Base-by-base conservation (phyloP, 2,113 vertebrate species). In the Istiophorus platypterus region DNA sequence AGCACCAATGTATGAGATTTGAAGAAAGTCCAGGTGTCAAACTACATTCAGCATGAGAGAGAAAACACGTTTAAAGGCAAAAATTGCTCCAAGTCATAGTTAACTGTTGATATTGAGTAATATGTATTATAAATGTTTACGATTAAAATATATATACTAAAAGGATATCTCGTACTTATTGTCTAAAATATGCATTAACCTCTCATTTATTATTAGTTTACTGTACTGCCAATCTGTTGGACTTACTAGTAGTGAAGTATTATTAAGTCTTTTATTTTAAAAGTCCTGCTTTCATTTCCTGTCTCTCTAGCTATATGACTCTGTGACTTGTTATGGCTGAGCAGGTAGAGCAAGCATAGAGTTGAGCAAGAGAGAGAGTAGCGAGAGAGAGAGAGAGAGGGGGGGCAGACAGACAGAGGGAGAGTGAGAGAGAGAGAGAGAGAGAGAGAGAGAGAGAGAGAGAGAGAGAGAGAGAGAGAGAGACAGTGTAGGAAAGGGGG, bases 261-360 rank as follows among this genome's bases (percentile, higher is more conserved):
- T 5, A 15, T 2, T 1, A 2, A 42, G 57, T 41, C 62, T 90
- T 86, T 91, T 92, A 89, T 92, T 91, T 83, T 81, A 13, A 80
- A 80, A 78, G 11, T 10, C 22, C 15, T 31, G 14, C 73, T 29
- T 29, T 26, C 13, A 80, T 66, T 88, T 92, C 91, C 90, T 92
- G 85, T 86, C 17, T 9, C n/a, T 47, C 27, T 70, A n/a, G 52
- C 26, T 78, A 15, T 34, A 51, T 34, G 47, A 66, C 41, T 83
- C 41, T 83, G 59, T 47, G 68, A 59, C 24, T 88, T 74, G 56
- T 61, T 82, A 15, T 31, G 37, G 17, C 12, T 74, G 39, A 78
- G 61, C 37, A 77, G 67, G 73, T 70, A 42, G 67, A 27, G 79
- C 78, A 84, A 73, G 88, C 9, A 66, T 9, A 47, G 66, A 69